Percentiles rank a stretch among this genome's conserved stretches.
Conservation (phyloP, 1,140 invertebrate species). For the Stegodyphus dumicola region DNA sequence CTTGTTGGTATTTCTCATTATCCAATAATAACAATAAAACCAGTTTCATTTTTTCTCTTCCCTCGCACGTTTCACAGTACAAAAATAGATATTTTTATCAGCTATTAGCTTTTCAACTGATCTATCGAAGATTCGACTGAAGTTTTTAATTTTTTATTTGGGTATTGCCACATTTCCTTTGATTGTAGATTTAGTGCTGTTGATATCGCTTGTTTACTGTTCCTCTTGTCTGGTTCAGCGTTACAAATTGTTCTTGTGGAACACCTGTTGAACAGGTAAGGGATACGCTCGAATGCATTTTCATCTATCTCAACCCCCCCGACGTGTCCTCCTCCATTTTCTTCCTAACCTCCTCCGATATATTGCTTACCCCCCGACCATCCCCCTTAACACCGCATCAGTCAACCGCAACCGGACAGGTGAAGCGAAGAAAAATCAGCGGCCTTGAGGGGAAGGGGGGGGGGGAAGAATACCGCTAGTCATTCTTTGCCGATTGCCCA, state of each 20-base stretch:
- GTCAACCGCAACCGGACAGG: slow-evolving; percentile 40
- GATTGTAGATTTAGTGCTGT: background rate
- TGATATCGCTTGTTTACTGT: slow-evolving; percentile 40
- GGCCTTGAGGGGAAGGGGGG: background rate
- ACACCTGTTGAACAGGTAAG: slow-evolving; percentile 55
- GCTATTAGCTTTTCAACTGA: too few species aligned
- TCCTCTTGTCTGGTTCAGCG: slow-evolving; percentile 29
- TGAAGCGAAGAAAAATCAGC: slow-evolving; percentile 29
- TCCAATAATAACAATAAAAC: too few species aligned
- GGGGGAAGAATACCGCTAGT: background rate
- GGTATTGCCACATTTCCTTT: slow-evolving; percentile 13
- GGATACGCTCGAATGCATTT: slow-evolving; percentile 44
- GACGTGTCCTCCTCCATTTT: background rate
- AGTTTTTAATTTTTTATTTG: background rate
- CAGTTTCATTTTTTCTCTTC: too few species aligned
- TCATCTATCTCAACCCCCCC: slow-evolving; percentile 14
- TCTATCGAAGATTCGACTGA: background rate
- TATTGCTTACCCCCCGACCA: background rate
- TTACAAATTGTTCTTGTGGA: slow-evolving; percentile 55
- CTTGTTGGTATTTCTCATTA: too few species aligned
- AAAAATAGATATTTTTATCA: too few species aligned
- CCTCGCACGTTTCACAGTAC: too few species aligned
- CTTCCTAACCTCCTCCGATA: slow-evolving; percentile 28
- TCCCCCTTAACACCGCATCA: slow-evolving; percentile 10
- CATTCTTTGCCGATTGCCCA: background rate